Evolutionary conservation across 2,113 vertebrate species (phyloP).

Genomic region (Malurus cyaneus): DNA sequence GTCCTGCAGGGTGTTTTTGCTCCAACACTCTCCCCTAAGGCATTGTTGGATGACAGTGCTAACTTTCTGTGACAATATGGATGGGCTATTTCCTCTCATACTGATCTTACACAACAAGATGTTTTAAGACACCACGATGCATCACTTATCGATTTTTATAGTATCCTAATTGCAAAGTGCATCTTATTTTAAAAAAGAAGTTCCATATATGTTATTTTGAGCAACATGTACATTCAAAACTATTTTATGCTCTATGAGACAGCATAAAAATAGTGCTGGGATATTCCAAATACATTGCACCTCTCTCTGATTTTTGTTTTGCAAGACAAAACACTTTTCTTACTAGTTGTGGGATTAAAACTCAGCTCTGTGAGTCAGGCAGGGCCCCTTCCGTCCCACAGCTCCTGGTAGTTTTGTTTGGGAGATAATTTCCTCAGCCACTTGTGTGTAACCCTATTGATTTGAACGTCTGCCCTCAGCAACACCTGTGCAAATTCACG

Average conservation of each 20-base stretch:
- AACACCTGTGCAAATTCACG: conserved; percentile 42
- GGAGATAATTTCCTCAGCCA: neutral
- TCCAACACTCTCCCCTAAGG: neutral
- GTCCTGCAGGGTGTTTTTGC: neutral
- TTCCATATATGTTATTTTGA: neutral
- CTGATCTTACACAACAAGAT: neutral
- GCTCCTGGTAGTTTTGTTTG: neutral
- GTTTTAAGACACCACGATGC: neutral
- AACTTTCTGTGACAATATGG: neutral
- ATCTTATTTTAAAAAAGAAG: neutral
- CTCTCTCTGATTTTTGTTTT: neutral
- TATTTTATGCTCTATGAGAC: neutral
- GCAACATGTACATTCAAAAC: neutral
- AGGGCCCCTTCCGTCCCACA: neutral
- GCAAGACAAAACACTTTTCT: neutral
- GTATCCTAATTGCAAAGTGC: neutral
- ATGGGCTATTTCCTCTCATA: neutral
- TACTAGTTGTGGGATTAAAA: neutral
- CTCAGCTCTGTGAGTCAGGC: neutral
- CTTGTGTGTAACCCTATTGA: conserved; percentile 23
- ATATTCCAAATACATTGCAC: neutral
- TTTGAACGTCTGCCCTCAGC: neutral
- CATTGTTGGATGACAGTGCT: neutral
- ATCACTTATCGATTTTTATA: neutral
- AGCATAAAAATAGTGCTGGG: neutral